These are phyloP conservation scores for Lycia hirtaria DNA, from an alignment of 2,888 invertebrate genomes.

Conservation along the genomic window DNA sequence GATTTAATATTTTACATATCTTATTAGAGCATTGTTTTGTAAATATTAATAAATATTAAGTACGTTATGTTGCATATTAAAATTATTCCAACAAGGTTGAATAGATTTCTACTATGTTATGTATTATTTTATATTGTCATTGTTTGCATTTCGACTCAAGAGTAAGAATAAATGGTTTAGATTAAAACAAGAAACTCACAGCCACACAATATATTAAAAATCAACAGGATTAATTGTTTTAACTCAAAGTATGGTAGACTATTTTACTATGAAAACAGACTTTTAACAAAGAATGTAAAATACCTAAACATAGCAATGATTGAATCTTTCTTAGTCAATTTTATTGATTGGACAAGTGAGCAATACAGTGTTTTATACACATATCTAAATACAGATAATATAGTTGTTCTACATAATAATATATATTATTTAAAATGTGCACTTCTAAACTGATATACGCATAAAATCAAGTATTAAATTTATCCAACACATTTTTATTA, in stretches of 20 bases:
- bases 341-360: no score
- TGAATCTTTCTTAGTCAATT: no score
- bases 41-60: constrained; percentile 6
- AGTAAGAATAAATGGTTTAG: not conserved
- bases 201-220: not conserved
- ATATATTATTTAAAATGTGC: not conserved
- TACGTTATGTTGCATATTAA: constrained; percentile 8
- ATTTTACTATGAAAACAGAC: no score
- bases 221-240: not conserved
- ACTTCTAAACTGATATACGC: not conserved
- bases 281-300: no score
- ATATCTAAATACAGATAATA: not conserved
- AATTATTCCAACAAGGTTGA: constrained; percentile 10
- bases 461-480: not conserved
- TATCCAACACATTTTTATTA: constrained; percentile 32
- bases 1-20: not conserved
- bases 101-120: constrained; percentile 37
- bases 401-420: no score
- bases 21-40: constrained; percentile 4
- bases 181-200: not conserved
- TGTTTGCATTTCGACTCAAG: constrained; percentile 51
- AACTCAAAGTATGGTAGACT: no score
- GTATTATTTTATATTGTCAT: constrained; percentile 66
- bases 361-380: not conserved
- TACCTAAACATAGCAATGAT: no score